Conservation (phyloP, 2,797 vertebrate genomes). For the Amblyraja radiata region DNA sequence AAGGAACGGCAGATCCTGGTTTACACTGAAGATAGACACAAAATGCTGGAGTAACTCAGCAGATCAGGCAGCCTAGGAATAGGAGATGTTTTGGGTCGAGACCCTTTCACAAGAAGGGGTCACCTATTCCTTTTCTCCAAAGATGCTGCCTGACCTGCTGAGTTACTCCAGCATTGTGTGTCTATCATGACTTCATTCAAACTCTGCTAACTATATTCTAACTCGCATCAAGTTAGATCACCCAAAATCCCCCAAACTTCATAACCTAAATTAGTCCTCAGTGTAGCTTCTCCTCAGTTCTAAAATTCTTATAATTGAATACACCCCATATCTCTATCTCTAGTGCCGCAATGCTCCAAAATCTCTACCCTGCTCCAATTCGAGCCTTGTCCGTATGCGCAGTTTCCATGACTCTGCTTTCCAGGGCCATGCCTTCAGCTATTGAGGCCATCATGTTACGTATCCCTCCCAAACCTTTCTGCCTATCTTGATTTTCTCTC, state of each 20-base stretch:
- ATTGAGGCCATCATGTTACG: no score
- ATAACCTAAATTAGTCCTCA: background rate
- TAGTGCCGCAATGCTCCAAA: background rate
- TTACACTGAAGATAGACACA: no score
- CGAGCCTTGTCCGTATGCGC: background rate
- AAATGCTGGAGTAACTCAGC: no score
- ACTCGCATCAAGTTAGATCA: background rate
- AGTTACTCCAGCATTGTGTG: no score
- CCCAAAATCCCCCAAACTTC: background rate
- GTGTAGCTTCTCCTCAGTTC: background rate
- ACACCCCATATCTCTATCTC: background rate
- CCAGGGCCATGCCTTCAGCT: background rate
- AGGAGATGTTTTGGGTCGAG: no score
- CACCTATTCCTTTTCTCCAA: no score
- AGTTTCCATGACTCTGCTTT: background rate
- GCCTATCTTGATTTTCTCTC: background rate
- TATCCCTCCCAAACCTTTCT: background rate
- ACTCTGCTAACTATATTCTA: background rate
- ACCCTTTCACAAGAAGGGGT: no score
- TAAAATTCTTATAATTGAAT: background rate
- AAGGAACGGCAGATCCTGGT: no score
- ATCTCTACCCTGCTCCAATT: background rate
- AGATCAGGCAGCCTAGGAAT: no score
- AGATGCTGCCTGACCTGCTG: no score
- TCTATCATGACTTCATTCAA: background rate